Conservation (phyloP, 2,888 invertebrate species). For the Papilio elwesi region DNA sequence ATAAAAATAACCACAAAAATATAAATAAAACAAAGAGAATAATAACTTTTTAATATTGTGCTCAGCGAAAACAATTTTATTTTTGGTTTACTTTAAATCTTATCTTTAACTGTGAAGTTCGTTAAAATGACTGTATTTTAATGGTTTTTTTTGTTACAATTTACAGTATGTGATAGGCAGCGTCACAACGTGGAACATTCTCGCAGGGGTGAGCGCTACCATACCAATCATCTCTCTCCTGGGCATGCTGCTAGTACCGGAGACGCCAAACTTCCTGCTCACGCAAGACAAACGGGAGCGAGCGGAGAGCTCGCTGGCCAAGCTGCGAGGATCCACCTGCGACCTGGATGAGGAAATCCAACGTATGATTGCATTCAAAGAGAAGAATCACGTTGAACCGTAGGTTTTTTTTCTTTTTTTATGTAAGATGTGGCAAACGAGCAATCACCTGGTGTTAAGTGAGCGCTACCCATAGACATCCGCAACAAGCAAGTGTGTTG, state of each 20-base stretch:
- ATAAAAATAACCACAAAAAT: no score
- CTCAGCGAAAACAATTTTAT: no score
- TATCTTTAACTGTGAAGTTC: no score
- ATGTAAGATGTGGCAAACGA: no score
- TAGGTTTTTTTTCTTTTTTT: conserved; percentile 55
- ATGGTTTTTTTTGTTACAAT: no score
- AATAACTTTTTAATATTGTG: no score
- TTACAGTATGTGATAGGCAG: conserved; percentile 86
- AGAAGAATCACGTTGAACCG: conserved; percentile 86
- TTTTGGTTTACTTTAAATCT: no score
- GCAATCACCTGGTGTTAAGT: no score
- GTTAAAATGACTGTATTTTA: no score
- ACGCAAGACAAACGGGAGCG: conserved; percentile 84
- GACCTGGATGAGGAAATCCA: conserved; percentile 86
- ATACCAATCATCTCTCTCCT: conserved; percentile 85
- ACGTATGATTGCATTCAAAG: conserved; percentile 84
- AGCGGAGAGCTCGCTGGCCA: conserved; percentile 83
- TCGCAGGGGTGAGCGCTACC: conserved; percentile 86
- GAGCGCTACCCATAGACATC: no score
- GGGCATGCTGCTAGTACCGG: conserved; percentile 86
- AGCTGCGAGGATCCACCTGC: conserved; percentile 85
- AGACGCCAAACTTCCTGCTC: conserved; percentile 89
- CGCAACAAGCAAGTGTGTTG: no score
- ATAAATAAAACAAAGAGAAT: no score
- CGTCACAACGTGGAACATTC: conserved; percentile 84